These are phyloP conservation scores for Meandrina meandrites DNA, from an alignment of 92 coral and sea anemone species.

Conservation along the genomic window DNA sequence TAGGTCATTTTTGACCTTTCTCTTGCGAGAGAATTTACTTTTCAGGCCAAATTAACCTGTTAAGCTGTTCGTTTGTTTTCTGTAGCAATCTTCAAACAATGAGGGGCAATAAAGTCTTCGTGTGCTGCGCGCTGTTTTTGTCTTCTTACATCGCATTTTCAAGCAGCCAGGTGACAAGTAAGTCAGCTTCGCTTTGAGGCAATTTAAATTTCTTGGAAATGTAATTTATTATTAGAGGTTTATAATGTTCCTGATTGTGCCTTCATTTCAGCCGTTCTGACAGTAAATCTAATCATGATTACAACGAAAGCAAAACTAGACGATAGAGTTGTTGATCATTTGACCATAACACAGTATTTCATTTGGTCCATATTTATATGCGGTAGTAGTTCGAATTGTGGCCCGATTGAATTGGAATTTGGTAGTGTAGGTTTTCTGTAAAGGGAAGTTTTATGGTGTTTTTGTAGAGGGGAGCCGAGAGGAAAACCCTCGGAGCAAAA, in stretches of 20 bases:
- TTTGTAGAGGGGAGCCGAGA: too few relatives aligned
- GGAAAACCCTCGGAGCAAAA: too few relatives aligned
- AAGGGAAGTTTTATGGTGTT: too few relatives aligned
- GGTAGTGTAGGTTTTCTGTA: too few relatives aligned
- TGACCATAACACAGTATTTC: background rate
- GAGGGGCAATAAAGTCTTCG: conserved; percentile 35
- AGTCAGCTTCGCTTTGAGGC: background rate
- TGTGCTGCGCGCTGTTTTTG: conserved; percentile 29
- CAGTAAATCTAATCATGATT: background rate
- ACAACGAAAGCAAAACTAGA: background rate
- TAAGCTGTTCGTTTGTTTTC: conserved; percentile 6
- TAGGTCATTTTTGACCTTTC: conserved; percentile 25
- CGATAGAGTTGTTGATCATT: background rate
- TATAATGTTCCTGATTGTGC: background rate
- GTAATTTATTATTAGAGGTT: background rate
- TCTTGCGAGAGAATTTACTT: background rate
- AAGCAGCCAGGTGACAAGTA: conserved; percentile 14
- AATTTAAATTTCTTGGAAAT: background rate
- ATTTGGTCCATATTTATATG: background rate
- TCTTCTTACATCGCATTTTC: conserved; percentile 14
- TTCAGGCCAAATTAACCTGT: conserved; percentile 8
- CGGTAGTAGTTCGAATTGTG: too few relatives aligned
- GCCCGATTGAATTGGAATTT: too few relatives aligned
- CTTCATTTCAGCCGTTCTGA: background rate
- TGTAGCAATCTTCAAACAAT: conserved; percentile 27